Base-by-base conservation (phyloP, 2,888 invertebrate species). In the Mechanitis messenoides region DNA sequence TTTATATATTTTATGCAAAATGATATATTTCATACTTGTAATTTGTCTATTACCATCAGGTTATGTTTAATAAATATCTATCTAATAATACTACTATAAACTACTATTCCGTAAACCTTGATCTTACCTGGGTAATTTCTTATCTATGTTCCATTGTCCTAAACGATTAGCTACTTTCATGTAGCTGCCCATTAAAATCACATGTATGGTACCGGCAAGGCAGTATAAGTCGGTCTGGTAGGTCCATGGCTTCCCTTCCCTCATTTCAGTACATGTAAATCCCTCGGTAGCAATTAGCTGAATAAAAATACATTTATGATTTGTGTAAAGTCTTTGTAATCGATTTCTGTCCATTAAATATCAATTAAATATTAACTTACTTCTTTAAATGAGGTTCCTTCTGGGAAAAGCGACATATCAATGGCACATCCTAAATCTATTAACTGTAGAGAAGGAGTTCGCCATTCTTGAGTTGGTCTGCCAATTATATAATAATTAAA, bases 351-450 rank as follows among this genome's bases (percentile, higher is more conserved):
- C 20, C 20, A 20, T 20, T 20, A 20, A 20, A 20, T 20, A 20
- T 20, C 20, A 20, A 20, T 20, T 1, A 20, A 20, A 1, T 20
- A 20, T 42, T 35, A 58, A 73, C 75, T 73, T 69, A 91, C 90
- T 77, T 92, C 92, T 71, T 89, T 93, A 82, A 98, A 98, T 53
- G 93, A 93, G 45, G 96, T 95, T 54, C 92, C 93, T 68, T 93
- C 89, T 12, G 96, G 95, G 75, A 96, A 96, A 67, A 95, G 86
- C 55, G 93, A 92, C 95, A 98, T 96, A 80, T 98, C 98, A 78
- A 98, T 98, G 70, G 96, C 94, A 76, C 96, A 95, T 45, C 98
- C 98, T 85, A 97, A 96, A 85, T 98, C 98, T 74, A 98, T 98
- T 60, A 98, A 87, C 77, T 96, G 95, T 72, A 98, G 84, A 38